phyloP scores from a whole-genome alignment of 2,113 vertebrate species.

The Sebastes schlegelii region DNA sequence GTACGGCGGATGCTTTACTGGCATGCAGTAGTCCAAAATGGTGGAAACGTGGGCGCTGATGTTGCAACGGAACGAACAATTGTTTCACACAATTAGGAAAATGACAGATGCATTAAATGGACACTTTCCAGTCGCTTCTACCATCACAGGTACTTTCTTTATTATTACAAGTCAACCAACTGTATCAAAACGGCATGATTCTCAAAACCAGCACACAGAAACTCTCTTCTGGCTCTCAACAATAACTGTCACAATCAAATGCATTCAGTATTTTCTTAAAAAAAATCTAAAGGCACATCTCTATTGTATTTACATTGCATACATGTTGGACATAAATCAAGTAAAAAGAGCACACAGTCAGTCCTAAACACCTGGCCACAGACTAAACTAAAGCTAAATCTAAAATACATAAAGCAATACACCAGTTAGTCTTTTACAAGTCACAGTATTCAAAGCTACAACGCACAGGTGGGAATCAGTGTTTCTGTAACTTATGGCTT shows the following conservation, averaged over 20 bases:
- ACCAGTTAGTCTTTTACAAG: constrained; percentile 9
- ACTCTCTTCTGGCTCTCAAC: constrained; percentile 31
- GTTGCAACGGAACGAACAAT: no score
- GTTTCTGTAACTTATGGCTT: constrained; percentile 52
- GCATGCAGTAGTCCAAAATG: no score
- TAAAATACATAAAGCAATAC: constrained; percentile 43
- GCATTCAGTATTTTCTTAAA: constrained; percentile 28
- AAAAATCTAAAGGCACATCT: constrained; percentile 75
- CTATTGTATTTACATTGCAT: constrained; percentile 81
- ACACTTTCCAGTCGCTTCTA: constrained; percentile 32
- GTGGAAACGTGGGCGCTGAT: no score
- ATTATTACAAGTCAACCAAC: constrained; percentile 82
- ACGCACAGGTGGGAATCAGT: constrained; percentile 37
- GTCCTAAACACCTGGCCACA: constrained; percentile 34
- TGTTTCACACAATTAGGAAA: background rate
- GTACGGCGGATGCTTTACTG: no score
- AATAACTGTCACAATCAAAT: constrained; percentile 48
- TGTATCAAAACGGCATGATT: constrained; percentile 77
- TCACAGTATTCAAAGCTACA: constrained; percentile 64
- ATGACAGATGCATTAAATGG: background rate
- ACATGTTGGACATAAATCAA: constrained; percentile 60
- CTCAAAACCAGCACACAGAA: constrained; percentile 50
- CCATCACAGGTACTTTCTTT: constrained; percentile 75
- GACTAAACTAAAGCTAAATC: constrained; percentile 45
- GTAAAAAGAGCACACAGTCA: constrained; percentile 45